Base-by-base conservation (phyloP, 2,113 vertebrate species). In the Apteryx mantelli region DNA sequence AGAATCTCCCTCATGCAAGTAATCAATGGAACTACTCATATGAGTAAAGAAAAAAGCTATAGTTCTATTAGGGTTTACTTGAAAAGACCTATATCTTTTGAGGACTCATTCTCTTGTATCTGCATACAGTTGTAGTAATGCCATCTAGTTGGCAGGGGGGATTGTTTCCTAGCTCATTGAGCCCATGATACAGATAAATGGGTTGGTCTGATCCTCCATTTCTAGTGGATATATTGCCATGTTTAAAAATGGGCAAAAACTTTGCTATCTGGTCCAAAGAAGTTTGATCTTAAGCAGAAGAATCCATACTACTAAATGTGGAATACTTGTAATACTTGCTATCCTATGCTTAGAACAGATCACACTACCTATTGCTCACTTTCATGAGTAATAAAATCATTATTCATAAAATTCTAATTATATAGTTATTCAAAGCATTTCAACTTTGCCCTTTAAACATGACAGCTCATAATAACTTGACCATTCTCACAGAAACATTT, bases 101-200 rank as follows among this genome's bases (percentile, higher is more conserved):
- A 40, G 36, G 18, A 75, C 52, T 36, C 42, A 64, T 89, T 77
- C 56, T 80, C 52, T 89, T 17, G 56, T 80, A 71, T 30, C 81
- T 77, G 56, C n/a, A 61, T 9, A 48, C 7, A 64, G 44, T 66
- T 78, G 85, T 56, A 88, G 46, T 82, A 74, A 86, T 90, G 71
- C 44, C 78, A 83, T 87, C 40, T 71, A 79, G 77, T 52, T 94
- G 78, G 61, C 71, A 81, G 30, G n/a, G n/a, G 12, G 28, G 13
- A 69, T 40, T 34, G 46, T 88, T 78, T 89, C 76, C 52, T 42
- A 91, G 46, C 56, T 86, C 82, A 71, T 30, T 60, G 81, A 88
- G 94, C 52, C 63, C 71, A 74, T 81, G 61, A 86, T 52, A 63
- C 53, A 93, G 66, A 87, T 36, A 93, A 97, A 91, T 36, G 52